phyloP scores from a whole-genome alignment of 2,797 vertebrate genomes.

The Chelon auratus region DNA sequence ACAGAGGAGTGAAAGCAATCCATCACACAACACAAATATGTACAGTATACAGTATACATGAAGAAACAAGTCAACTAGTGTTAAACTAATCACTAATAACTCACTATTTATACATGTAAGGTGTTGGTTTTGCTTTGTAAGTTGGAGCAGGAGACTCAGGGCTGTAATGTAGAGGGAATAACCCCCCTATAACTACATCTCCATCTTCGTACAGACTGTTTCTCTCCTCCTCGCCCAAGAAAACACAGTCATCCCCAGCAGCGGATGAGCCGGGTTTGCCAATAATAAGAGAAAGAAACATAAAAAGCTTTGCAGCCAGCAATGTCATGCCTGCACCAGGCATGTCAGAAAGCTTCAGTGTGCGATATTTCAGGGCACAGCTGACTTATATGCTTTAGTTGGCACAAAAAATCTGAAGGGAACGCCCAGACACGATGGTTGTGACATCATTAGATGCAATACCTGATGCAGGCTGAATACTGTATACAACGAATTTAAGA shows the following conservation, averaged over 20 bases:
- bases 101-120: conserved; percentile 74
- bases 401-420: neutral
- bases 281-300: conserved; percentile 42
- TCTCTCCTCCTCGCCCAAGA: conserved; percentile 72
- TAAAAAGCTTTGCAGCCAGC: conserved; percentile 16
- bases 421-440: conserved; percentile 21
- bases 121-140: conserved; percentile 68
- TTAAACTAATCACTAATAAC: conserved; percentile 43
- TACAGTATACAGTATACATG: neutral
- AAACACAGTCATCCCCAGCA: conserved; percentile 59
- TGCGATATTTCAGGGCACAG: conserved; percentile 3
- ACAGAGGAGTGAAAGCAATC: conserved; percentile 24
- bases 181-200: conserved; percentile 80
- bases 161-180: conserved; percentile 81
- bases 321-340: conserved; percentile 47
- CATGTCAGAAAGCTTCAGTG: neutral
- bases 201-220: conserved; percentile 74
- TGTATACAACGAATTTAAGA: too few relatives aligned
- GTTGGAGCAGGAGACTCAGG: conserved; percentile 55
- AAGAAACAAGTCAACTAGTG: neutral
- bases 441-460: conserved; percentile 21
- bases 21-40: neutral
- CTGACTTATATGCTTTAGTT: conserved; percentile 34
- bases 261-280: conserved; percentile 16
- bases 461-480: neutral